Evolutionary conservation across 2,113 vertebrate genomes (phyloP), one percentile per base, ranked within the genome.

Genomic region (Nicator chloris): DNA sequence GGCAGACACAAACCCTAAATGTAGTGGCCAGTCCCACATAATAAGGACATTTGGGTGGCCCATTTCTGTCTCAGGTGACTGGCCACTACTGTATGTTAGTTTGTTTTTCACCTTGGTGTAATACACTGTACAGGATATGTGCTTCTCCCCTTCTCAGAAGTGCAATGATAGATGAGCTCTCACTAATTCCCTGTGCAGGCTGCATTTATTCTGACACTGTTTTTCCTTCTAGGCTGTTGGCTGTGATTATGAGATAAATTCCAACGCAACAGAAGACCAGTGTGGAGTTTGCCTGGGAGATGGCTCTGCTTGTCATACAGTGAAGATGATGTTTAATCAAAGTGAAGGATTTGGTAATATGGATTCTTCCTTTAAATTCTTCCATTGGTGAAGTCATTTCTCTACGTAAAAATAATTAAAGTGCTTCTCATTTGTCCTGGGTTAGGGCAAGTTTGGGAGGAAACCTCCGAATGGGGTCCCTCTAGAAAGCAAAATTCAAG

Each of bases 271-370:
- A 13, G 99, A 99, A 95, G 99, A 99, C 86, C 98, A 97, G 60
- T 99, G 99, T 59, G 99, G 99, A 9, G 98, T 99, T 64, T 99
- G 99, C 95, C 97, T 99, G 22, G 99, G 99, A 35, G 98, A 99
- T 0, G 98, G 99, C 73, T 99, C 98, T 79, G 98, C 98, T 96
- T 99, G 99, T 95, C 98, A 80, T 93, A 99, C 98, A 0, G 97
- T 99, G 92, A 98, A 97, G 82, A 98, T 98, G 96, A 95, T 93
- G 23, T 99, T 99, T 96, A 98, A 99, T 86, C 98, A 98, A 86
- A 98, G 96, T 60, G 98, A 99, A 95, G 99, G 99, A 96, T 98
- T 99, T 53, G 99, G 99, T 99, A 98, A 98, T 96, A 92, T 15
- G 22, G 15, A 3, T 53, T 82, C 16, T 44, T 88, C 35, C 79